Conservation (phyloP, 1,140 invertebrate genomes). For the Elysia chlorotica region DNA sequence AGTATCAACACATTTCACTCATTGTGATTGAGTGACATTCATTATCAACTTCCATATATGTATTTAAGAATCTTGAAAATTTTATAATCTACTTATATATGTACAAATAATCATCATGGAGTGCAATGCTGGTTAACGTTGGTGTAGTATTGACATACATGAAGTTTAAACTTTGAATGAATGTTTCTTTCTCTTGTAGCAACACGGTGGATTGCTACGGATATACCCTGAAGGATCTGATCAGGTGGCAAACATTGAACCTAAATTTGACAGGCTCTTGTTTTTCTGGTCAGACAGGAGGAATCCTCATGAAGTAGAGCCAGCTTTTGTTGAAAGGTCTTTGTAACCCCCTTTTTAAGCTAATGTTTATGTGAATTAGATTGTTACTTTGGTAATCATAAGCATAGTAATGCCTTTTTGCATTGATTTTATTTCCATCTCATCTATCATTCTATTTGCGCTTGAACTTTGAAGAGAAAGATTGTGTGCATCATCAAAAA, state of each 20-base stretch:
- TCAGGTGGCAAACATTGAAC: slow-evolving; percentile 89
- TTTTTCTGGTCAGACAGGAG: slow-evolving; percentile 97
- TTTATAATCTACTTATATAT: too few species aligned
- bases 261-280: slow-evolving; percentile 88
- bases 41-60: not conserved
- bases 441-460: not conserved
- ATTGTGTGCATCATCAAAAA: not conserved
- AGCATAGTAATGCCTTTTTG: not conserved
- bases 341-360: not conserved
- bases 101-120: too few species aligned
- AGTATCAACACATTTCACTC: too few species aligned
- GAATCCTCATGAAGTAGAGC: slow-evolving; percentile 96
- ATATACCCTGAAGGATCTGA: slow-evolving; percentile 88
- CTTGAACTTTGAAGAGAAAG: not conserved
- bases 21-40: not conserved
- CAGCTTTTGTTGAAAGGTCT: slow-evolving; percentile 79
- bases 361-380: not conserved
- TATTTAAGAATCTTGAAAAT: not conserved
- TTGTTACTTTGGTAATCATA: not conserved
- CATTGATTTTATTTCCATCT: not conserved
- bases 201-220: slow-evolving; percentile 74
- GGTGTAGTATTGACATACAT: not conserved
- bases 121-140: not conserved
- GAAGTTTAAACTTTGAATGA: not conserved
- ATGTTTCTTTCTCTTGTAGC: slow-evolving; percentile 50